phyloP scores from a whole-genome alignment of 2,888 invertebrate species.

The Caenorhabditis zanzibari region DNA sequence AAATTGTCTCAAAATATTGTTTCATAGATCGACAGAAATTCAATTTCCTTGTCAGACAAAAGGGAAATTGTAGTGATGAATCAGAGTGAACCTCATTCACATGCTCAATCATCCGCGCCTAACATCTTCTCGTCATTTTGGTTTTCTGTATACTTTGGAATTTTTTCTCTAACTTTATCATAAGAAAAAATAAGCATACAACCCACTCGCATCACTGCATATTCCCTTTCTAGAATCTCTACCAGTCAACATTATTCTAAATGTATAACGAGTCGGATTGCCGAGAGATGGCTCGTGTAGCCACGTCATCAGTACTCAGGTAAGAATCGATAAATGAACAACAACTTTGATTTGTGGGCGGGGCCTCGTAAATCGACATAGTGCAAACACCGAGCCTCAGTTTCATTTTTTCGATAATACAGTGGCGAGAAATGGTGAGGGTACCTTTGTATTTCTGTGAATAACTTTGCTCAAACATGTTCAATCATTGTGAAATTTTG shows the following conservation, averaged over 20 bases:
- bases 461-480: no score
- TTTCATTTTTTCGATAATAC: no score
- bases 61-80: slow-evolving; percentile 6
- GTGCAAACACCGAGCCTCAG: no score
- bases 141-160: not conserved
- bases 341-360: no score
- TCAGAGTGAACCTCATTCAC: slow-evolving; percentile 1
- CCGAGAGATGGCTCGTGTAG: slow-evolving; percentile 36
- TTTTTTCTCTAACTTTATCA: not conserved
- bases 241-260: not conserved
- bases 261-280: slow-evolving; percentile 39
- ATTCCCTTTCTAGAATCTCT: not conserved
- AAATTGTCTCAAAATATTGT: not conserved
- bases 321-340: not conserved
- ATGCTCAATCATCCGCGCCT: not conserved
- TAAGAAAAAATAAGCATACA: not conserved
- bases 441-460: no score
- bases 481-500: no score
- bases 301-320: slow-evolving; percentile 36
- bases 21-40: not conserved
- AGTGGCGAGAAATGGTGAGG: no score
- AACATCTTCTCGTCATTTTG: not conserved
- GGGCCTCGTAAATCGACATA: no score
- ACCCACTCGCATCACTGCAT: slow-evolving; percentile 8
- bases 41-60: slow-evolving; percentile 21